Base-by-base conservation (phyloP, 30 jellyfish, hydroid and myxozoan species). In the Mastigias papua region DNA sequence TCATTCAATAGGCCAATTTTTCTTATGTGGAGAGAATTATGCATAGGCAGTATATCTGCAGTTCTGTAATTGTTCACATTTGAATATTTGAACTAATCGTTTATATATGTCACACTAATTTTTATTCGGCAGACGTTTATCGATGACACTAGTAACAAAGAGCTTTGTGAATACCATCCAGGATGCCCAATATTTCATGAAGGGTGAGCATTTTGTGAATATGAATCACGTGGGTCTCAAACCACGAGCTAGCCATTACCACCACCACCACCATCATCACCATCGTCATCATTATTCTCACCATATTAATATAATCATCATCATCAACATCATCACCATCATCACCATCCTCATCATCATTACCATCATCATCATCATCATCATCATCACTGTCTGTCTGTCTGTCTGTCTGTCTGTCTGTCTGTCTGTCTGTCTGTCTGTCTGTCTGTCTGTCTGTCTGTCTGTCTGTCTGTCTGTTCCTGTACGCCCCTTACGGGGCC, bases 121-220 rank as follows among this genome's bases (percentile, higher is more conserved):
- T 22, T 32, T 80, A 16, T 27, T 26, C 46, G 76, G n/a, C 87
- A 93, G 98, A 88, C 91, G 57, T 87, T 57, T 51, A 33, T 76
- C 4, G 92, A 77, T 33, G 96, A 87, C 29, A 60, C 58, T 31
- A 81, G 90, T 67, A 69, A 64, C 30, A 63, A 69, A 11, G 89
- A 68, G 35, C 95, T 84, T 23, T 95, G 99, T 63, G 72, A 60
- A 30, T 86, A 86, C 76, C 99, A 95, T 34, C 90, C 96, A 21
- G 99, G 99, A 1, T 51, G 33, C 73, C 97, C 99, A 9, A 91
- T 95, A 0, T 95, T 95, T 58, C 99, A 95, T 80, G 99, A 95
- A 95, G 99, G 99, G 99, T 95, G 61, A 4, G 97, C 57, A 27
- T 17, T n/a, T 11, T 4, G n/a, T n/a, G n/a, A n/a, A n/a, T n/a